phyloP scores from a whole-genome alignment of 2,113 vertebrate species.

The Charina bottae region DNA sequence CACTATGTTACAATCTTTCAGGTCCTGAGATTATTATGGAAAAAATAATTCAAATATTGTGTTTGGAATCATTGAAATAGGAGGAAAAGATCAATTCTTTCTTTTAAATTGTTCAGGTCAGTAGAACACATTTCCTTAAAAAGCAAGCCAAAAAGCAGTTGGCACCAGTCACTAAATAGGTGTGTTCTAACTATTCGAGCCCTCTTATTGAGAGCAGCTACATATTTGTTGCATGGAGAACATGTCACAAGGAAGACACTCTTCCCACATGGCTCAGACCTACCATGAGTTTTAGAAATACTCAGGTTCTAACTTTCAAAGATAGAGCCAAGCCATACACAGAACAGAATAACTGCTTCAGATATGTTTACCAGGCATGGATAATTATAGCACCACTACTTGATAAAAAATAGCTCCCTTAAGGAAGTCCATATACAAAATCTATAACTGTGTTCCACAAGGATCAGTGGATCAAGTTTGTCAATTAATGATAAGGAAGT shows the following conservation, averaged over 20 bases:
- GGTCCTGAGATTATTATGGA: conserved; percentile 85
- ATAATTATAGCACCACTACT: conserved; percentile 38
- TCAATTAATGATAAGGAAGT: neutral
- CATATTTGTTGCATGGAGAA: conserved; percentile 22
- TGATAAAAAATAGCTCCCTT: neutral
- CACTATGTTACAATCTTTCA: conserved; percentile 87
- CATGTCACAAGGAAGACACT: conserved; percentile 30
- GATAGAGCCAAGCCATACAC: conserved; percentile 20
- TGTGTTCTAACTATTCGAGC: conserved; percentile 42
- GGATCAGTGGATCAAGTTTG: accelerated
- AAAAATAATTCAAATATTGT: conserved; percentile 74
- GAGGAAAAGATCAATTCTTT: conserved; percentile 68
- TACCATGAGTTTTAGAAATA: conserved; percentile 40
- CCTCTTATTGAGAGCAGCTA: conserved; percentile 38
- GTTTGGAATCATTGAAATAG: conserved; percentile 78
- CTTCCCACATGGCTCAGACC: conserved; percentile 51
- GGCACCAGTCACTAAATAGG: conserved; percentile 58
- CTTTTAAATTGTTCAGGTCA: conserved; percentile 71
- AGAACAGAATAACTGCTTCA: conserved; percentile 54
- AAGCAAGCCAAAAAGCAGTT: conserved; percentile 40
- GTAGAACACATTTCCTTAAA: conserved; percentile 63
- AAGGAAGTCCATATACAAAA: conserved; percentile 38
- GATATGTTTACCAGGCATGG: conserved; percentile 37
- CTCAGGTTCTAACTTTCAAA: neutral
- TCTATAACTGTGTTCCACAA: conserved; percentile 13